A percentile compares a stretch with the other conserved stretches of the same genome.
These are phyloP conservation scores for Garra rufa DNA, from an alignment of 2,113 vertebrate genomes.

Conservation along the genomic window DNA sequence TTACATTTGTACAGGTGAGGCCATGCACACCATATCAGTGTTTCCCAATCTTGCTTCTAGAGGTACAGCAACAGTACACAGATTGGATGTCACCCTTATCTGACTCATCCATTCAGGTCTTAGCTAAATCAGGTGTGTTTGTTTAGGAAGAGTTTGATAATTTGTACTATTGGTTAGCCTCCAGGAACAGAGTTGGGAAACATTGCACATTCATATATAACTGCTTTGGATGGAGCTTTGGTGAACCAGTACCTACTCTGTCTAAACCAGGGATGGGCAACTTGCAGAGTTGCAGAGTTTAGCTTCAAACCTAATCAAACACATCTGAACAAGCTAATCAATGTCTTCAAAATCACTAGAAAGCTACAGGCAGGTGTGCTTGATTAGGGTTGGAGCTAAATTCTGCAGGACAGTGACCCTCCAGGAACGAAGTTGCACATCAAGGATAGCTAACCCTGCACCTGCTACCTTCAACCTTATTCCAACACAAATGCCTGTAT, in stretches of 20 bases:
- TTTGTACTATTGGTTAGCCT: background rate
- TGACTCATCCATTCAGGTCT: background rate
- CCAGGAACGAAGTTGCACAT: too few species aligned
- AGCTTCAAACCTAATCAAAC: background rate
- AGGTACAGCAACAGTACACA: background rate
- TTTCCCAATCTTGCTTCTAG: background rate
- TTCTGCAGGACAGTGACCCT: background rate
- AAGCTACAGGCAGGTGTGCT: background rate
- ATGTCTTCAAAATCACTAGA: too few species aligned
- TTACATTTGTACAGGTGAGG: conserved; percentile 93
- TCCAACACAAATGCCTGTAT: too few species aligned
- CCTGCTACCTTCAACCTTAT: too few species aligned
- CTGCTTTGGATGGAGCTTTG: background rate
- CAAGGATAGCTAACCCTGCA: too few species aligned
- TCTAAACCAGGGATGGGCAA: background rate
- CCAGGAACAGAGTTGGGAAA: background rate
- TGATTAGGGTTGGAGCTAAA: background rate
- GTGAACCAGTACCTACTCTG: background rate
- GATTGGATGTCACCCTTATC: background rate
- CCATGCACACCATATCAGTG: background rate
- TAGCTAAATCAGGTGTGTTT: background rate
- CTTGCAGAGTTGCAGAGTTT: too few species aligned
- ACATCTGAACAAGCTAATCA: background rate
- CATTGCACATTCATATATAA: background rate
- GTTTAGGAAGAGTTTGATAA: background rate